Evolutionary conservation across 2,888 invertebrate species (phyloP).

Genomic region (Tachina fera): DNA sequence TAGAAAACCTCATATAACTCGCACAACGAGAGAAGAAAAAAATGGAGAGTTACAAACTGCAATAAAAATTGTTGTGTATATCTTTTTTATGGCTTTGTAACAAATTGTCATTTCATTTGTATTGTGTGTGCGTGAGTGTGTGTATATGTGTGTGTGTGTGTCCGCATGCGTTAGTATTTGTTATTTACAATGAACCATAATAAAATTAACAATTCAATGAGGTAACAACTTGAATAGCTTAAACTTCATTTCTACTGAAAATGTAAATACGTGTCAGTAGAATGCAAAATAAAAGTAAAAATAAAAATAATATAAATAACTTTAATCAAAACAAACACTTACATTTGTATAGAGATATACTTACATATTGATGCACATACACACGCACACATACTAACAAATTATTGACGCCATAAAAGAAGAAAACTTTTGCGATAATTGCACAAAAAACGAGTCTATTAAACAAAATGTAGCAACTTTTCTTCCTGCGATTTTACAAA

Average conservation of each 20-base stretch:
- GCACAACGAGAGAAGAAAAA: neutral
- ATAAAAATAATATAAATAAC: neutral
- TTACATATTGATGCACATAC: neutral
- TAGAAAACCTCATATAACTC: neutral
- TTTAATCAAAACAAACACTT: neutral
- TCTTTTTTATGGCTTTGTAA: constrained; percentile 53
- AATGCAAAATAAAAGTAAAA: constrained; percentile 15
- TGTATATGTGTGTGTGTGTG: neutral
- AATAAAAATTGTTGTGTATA: constrained; percentile 40
- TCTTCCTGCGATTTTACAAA: neutral
- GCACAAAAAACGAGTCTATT: constrained; percentile 21
- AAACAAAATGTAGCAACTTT: neutral
- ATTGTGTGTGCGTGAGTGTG: neutral
- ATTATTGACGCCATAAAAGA: constrained; percentile 45
- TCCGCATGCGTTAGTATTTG: neutral
- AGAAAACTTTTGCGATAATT: constrained; percentile 53
- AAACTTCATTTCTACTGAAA: constrained; percentile 30
- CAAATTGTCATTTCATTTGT: constrained; percentile 58
- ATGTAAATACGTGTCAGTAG: constrained; percentile 47
- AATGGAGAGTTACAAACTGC: constrained; percentile 16
- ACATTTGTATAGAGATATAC: neutral
- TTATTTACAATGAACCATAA: constrained; percentile 36
- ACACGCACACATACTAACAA: neutral
- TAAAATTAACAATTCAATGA: constrained; percentile 64
- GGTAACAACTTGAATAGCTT: constrained; percentile 53